phyloP scores from a whole-genome alignment of 2,113 vertebrate genomes.

The Willisornis vidua region DNA sequence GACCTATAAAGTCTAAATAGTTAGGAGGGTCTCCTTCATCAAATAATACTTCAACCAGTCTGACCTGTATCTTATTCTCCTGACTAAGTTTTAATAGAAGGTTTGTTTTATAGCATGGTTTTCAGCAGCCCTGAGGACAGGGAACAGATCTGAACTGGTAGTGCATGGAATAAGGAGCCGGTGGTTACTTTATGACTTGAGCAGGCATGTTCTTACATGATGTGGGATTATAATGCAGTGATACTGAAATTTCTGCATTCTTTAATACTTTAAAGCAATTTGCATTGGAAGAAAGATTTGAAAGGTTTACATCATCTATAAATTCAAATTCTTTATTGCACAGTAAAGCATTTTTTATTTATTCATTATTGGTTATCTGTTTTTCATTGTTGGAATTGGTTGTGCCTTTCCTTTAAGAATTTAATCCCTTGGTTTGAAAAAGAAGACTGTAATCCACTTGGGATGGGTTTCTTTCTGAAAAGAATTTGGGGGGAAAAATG shows the following conservation, averaged over 20 bases:
- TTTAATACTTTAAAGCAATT: neutral
- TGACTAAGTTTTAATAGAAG: neutral
- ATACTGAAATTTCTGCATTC: neutral
- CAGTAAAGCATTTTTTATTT: neutral
- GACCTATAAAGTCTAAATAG: neutral
- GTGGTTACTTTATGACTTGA: neutral
- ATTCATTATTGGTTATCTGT: neutral
- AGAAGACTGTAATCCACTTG: neutral
- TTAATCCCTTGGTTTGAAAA: neutral
- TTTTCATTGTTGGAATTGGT: neutral
- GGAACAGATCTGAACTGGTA: conserved; percentile 28
- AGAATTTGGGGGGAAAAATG: neutral
- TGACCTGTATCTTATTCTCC: neutral
- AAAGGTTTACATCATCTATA: neutral
- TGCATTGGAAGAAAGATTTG: neutral
- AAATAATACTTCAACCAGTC: neutral
- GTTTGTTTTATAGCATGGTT: neutral
- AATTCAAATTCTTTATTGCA: neutral
- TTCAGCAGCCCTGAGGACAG: conserved; percentile 11
- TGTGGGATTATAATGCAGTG: neutral
- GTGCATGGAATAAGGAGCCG: neutral
- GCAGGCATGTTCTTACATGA: neutral
- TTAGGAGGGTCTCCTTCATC: conserved; percentile 2
- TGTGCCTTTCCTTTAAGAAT: neutral
- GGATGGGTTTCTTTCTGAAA: neutral